Percentiles rank a stretch among this genome's conserved stretches.
Evolutionary conservation across 2,113 vertebrate species (phyloP).

Genomic region (Orycteropus afer): DNA sequence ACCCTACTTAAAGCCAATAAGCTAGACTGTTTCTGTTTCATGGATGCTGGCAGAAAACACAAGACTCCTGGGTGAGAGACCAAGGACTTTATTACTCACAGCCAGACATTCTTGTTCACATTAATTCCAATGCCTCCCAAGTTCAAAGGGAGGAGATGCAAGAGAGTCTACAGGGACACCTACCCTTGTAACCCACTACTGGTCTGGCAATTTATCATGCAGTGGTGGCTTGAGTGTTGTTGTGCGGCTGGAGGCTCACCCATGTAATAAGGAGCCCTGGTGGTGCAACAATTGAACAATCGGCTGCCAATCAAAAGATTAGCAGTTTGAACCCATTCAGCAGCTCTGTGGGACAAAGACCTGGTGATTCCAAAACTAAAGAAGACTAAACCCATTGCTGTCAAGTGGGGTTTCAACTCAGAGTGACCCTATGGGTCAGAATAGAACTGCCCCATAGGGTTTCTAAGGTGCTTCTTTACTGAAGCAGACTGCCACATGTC

Average conservation of each 20-base stretch:
- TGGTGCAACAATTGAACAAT: not conserved
- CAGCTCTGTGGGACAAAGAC: not conserved
- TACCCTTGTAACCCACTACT: not conserved
- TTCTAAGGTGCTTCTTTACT: too few relatives aligned
- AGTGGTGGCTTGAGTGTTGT: too few relatives aligned
- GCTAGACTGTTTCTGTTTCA: not conserved
- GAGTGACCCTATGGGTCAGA: too few relatives aligned
- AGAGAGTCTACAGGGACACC: not conserved
- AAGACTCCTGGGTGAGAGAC: not conserved
- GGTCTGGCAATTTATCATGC: too few relatives aligned
- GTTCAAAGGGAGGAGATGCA: not conserved
- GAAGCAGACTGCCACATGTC: too few relatives aligned
- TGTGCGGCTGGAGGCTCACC: too few relatives aligned
- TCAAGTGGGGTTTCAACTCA: too few relatives aligned
- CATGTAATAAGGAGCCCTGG: not conserved
- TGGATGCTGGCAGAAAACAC: not conserved
- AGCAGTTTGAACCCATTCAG: not conserved
- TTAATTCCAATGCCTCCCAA: not conserved
- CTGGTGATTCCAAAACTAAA: too few relatives aligned
- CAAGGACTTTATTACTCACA: not conserved
- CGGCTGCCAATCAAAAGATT: not conserved
- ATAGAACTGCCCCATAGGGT: too few relatives aligned
- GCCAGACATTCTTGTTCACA: not conserved
- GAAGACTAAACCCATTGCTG: too few relatives aligned
- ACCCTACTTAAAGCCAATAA: not conserved